phyloP scores from a whole-genome alignment of 1,140 invertebrate genomes.

The Drosophila oshimai region DNA sequence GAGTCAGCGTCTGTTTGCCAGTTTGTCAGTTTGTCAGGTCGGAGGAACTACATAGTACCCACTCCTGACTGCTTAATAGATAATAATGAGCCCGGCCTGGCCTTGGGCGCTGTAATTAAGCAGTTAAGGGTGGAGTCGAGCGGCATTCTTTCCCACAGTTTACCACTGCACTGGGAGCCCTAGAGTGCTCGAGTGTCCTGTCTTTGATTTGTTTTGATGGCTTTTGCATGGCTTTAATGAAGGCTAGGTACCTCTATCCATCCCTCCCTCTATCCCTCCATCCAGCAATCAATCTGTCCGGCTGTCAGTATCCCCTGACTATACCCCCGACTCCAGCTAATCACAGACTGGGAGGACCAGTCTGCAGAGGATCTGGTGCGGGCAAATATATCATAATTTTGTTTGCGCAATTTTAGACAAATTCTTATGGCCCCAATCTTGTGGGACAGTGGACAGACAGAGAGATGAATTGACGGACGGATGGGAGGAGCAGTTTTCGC shows the following conservation, averaged over 20 bases:
- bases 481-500: slow-evolving; percentile 2
- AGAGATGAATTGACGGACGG: slow-evolving; percentile 37
- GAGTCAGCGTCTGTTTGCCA: slow-evolving; percentile 44
- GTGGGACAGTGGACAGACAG: slow-evolving; percentile 5
- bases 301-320: slow-evolving; percentile 19
- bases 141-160: slow-evolving; percentile 68
- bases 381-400: slow-evolving; percentile 73
- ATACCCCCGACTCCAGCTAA: slow-evolving; percentile 35
- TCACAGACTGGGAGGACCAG: slow-evolving; percentile 36
- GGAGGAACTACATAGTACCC: slow-evolving; percentile 26
- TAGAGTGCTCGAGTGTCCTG: slow-evolving; percentile 59
- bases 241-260: slow-evolving; percentile 30
- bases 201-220: slow-evolving; percentile 78
- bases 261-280: background rate
- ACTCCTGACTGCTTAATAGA: slow-evolving; percentile 73
- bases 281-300: slow-evolving; percentile 65
- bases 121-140: slow-evolving; percentile 63
- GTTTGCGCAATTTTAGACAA: slow-evolving; percentile 71
- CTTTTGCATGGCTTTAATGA: slow-evolving; percentile 76
- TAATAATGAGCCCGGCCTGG: slow-evolving; percentile 56
- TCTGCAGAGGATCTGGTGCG: slow-evolving; percentile 4
- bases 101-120: slow-evolving; percentile 80
- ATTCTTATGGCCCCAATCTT: slow-evolving; percentile 45
- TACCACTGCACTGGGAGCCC: slow-evolving; percentile 11
- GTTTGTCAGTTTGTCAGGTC: slow-evolving; percentile 42